Base-by-base conservation (phyloP, 1,140 invertebrate species). In the Megalopta genalis region DNA sequence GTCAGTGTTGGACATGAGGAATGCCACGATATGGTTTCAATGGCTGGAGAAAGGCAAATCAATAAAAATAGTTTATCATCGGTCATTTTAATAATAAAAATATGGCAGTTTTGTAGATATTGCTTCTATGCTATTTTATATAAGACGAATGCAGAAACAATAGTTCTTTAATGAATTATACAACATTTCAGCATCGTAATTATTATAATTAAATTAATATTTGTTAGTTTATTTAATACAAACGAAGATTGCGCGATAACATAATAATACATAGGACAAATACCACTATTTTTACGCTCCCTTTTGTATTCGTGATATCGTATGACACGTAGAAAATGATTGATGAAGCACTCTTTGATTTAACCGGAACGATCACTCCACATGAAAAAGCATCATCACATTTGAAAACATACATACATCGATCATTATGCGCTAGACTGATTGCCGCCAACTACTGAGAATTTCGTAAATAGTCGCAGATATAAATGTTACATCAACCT, bases 261-360 rank as follows among this genome's bases (percentile, higher is more conserved):
- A 18, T 54, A 6, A 18, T 5, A 54, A 54, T n/a, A 54, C 21
- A 8, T 54, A 18, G 52, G 16, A 54, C 52, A 54, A 21, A 49
- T n/a, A 32, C 4, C 32, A 54, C 16, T 4, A 54, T 18, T 54
- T 16, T 21, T 54, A 21, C 49, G 7, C 16, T 54, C 54, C 0
- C n/a, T n/a, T 57, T 52, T 18, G 18, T 21, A 18, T 52, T 52
- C 16, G 16, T 21, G 49, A 0, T 21, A 52, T 52, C 21, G 1
- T 23, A 23, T 7, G n/a, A 57, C 6, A 57, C 6, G n/a, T 8
- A n/a, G 54, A 57, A 23, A n/a, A 57, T 57, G 54, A 57, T 57
- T 57, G 54, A 57, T 9, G 54, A 57, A 57, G n/a, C 54, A 57
- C 54, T n/a, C 54, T n/a, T 57, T 57, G 54, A 57, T 57, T 57